These are phyloP conservation scores for Hyaena hyaena DNA, from an alignment of 2,113 vertebrate species.

Conservation along the genomic window DNA sequence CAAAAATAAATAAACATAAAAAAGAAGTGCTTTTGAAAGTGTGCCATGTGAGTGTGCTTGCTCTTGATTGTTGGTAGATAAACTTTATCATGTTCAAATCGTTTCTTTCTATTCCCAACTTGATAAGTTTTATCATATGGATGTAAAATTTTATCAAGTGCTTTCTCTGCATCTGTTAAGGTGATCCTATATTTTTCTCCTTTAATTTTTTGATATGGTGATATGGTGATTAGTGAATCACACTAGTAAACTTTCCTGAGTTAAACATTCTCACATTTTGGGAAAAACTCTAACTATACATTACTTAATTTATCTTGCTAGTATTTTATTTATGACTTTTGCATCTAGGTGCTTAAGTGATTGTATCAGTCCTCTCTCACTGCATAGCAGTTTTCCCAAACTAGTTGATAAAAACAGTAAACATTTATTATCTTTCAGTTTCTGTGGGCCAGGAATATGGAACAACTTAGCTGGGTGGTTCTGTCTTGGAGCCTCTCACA, in stretches of 20 bases:
- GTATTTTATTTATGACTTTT: conserved; percentile 23
- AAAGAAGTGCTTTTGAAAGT: conserved; percentile 15
- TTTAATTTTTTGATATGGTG: background rate
- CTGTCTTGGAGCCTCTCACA: background rate
- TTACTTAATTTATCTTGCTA: conserved; percentile 2
- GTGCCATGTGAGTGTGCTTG: background rate
- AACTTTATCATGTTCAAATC: background rate
- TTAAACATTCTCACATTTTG: background rate
- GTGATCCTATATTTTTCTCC: background rate
- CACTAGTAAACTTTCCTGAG: conserved; percentile 22
- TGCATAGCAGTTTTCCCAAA: conserved; percentile 1
- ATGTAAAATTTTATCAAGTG: background rate
- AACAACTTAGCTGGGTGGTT: background rate
- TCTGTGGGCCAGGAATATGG: background rate
- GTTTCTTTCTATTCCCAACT: background rate
- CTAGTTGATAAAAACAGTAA: background rate
- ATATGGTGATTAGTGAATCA: background rate
- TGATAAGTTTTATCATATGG: background rate
- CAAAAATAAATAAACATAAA: too few relatives aligned
- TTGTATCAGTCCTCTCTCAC: background rate
- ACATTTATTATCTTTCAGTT: background rate
- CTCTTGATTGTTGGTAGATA: background rate
- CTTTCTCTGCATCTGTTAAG: conserved; percentile 27
- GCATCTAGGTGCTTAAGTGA: background rate
- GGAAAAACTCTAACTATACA: background rate